Evolutionary conservation across 2,113 vertebrate species (phyloP), one percentile per base, ranked within the genome.

Genomic region (Aldabrachelys gigantea): DNA sequence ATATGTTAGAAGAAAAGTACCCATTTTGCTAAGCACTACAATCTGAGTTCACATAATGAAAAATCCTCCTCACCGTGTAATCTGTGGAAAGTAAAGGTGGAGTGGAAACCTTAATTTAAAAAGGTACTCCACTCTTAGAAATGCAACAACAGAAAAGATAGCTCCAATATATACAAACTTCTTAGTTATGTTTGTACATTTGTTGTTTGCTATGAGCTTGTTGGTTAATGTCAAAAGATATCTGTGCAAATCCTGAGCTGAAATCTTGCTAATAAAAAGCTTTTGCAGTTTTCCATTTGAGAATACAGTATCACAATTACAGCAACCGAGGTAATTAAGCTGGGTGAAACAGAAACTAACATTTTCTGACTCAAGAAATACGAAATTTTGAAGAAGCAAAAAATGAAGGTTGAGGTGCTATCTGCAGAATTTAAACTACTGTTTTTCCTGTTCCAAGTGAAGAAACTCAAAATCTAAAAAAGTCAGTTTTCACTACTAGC

Each of bases 21-120:
- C 85, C 3, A 2, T 0, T 0, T 8, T 76, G 29, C 78, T 89
- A 27, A 82, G 6, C 3, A 7, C 47, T 83, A 24, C 5, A 31
- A 35, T 0, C 62, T n/a, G 62, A n/a, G 35, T 69, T 69, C 62
- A 35, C 35, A 81, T 10, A 59, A 59, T 3, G 59, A n/a, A 35
- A 69, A 54, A 14, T 1, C 41, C 41, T 52, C 35, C 50, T 94
- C 82, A 75, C 59, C 10, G 56, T 12, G n/a, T 38, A 13, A 38
- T 41, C 72, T 76, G 31, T 10, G 8, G 29, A 81, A 85, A 75
- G n/a, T 4, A 35, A 54, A 49, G 14, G 22, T 10, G 49, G 24
- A 88, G 84, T 5, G 76, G 52, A 88, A 94, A 10, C 3, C 50
- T 54, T 88, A 76, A 6, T 27, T 44, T n/a, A 6, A 54, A 11